Evolutionary conservation across 2,888 invertebrate genomes (phyloP), one percentile per base, ranked within the genome.

Genomic region (Danaus chrysippus): DNA sequence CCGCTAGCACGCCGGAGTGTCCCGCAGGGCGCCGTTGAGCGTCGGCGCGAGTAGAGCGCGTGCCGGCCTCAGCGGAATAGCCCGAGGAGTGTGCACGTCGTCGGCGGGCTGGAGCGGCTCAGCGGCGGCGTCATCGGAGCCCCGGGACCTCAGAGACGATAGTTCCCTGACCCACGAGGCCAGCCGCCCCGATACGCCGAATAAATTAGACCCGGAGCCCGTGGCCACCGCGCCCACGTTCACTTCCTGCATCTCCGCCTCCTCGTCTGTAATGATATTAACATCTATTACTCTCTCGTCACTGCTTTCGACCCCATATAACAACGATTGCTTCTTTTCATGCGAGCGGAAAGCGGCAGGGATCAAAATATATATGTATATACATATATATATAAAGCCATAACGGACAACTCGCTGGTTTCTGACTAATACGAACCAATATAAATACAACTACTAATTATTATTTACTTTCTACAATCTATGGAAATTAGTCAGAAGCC

Each of bases 141-240:
- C 67, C 68, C 86, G 84, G 75, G 84, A 82, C 64, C 87, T 86
- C 76, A 87, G 83, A 66, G 87, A 86, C 23, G 89, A 85, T 76
- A 91, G 81, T 77, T 90, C 89, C 76, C 89, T 89, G 74, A 90
- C 90, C 91, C 91, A 91, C 68, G 88, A 87, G 65, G 90, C 89
- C 54, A 91, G 85, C 9, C 90, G 87, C 9, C 90, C 90, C 70
- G 90, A 88, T 79, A 90, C 88, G 68, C 90, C 90, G 86, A 91
- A 90, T 82, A 90, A 81, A 78, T 90, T 87, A 52, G 90, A 88
- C 56, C 86, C 91, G 55, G 90, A 90, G 61, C 87, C 90, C 63
- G 84, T 86, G 66, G 86, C 90, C 72, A 88, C 87, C 42, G 91
- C 90, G 76, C 90, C 90, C 75, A 89, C 91, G 79, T 81, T 82